Evolutionary conservation across 1,140 invertebrate genomes (phyloP).

Genomic region (Delia radicum): DNA sequence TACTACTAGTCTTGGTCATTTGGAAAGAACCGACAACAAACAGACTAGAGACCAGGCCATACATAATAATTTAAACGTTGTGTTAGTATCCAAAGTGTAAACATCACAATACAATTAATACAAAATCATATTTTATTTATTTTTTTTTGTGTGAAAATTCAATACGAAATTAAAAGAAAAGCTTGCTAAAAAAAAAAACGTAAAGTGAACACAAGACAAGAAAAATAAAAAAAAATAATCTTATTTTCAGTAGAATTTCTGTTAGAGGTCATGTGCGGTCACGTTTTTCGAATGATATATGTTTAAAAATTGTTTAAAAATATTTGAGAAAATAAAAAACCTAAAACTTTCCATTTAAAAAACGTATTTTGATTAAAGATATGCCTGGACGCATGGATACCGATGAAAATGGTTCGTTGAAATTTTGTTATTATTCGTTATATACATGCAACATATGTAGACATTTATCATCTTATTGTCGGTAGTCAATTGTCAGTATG

Average conservation of each 20-base stretch:
- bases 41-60: background rate
- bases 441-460: too few species aligned
- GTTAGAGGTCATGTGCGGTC: background rate
- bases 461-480: too few species aligned
- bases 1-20: background rate
- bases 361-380: background rate
- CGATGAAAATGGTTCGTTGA: background rate
- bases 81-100: background rate
- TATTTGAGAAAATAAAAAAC: background rate
- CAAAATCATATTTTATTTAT: background rate
- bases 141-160: background rate
- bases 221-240: too few species aligned
- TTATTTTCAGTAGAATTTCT: background rate
- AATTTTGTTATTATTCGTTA: background rate
- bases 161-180: background rate
- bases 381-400: conserved; percentile 2
- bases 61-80: background rate
- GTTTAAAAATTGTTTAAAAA: background rate
- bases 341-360: background rate
- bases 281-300: background rate
- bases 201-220: background rate
- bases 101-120: background rate
- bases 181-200: background rate
- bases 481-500: background rate
- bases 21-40: background rate